Conservation (phyloP, 2,888 invertebrate species). For the Oscheius sp. region DNA sequence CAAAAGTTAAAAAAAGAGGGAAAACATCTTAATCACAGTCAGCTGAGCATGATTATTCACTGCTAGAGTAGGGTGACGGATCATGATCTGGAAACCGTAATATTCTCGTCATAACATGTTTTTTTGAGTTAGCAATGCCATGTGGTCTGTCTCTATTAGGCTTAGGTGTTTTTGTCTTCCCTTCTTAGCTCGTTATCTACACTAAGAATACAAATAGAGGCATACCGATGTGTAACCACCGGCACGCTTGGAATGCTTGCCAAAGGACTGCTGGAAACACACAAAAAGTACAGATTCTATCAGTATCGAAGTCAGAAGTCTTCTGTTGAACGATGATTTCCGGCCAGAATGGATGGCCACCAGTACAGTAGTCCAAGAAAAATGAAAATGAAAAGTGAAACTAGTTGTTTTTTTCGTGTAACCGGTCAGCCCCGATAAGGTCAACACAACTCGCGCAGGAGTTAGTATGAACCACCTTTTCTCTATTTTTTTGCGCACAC, state of each 20-base stretch:
- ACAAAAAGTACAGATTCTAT: no score
- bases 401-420: slow-evolving; percentile 3
- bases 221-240: not conserved
- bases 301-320: no score
- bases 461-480: not conserved
- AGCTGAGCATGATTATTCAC: no score
- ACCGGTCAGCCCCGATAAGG: slow-evolving; percentile 8
- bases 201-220: not conserved
- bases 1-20: not conserved
- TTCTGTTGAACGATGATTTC: no score
- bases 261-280: not conserved
- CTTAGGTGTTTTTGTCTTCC: not conserved
- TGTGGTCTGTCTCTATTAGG: not conserved
- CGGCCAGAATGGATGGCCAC: no score
- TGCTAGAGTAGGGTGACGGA: no score
- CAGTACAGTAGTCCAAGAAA: slow-evolving; percentile 4
- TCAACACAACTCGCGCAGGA: not conserved
- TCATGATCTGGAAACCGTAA: no score
- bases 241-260: not conserved
- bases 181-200: not conserved
- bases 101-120: not conserved
- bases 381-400: slow-evolving; percentile 10
- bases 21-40: not conserved
- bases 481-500: not conserved
- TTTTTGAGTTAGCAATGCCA: not conserved